Percentiles rank a stretch among this genome's conserved stretches.
phyloP scores from a whole-genome alignment of 2,888 invertebrate species.

The Acrobeloides nanus region DNA sequence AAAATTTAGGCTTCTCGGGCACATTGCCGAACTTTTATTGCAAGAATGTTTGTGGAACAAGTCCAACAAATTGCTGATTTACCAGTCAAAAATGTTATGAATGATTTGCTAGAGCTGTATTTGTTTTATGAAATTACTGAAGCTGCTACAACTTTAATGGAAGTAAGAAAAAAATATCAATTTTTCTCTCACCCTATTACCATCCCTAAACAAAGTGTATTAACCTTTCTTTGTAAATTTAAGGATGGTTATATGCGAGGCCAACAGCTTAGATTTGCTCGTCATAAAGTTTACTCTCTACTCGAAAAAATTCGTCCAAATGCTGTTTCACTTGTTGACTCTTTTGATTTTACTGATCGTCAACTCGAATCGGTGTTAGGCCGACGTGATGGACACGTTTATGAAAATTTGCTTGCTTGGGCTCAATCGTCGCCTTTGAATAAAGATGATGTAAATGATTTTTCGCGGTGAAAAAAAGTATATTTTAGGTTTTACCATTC shows the following conservation, averaged over 20 bases:
- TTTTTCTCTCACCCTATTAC: conserved; percentile 9
- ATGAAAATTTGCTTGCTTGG: conserved; percentile 53
- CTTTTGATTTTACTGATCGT: conserved; percentile 66
- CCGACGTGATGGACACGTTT: conserved; percentile 55
- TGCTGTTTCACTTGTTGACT: conserved; percentile 81
- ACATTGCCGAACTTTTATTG: conserved; percentile 74
- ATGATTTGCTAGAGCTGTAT: conserved; percentile 22
- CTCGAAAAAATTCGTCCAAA: conserved; percentile 71
- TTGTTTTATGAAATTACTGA: conserved; percentile 24
- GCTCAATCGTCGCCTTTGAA: conserved; percentile 56
- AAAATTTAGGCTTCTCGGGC: conserved; percentile 67
- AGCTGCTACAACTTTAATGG: conserved; percentile 16
- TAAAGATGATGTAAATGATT: no score
- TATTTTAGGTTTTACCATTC: conserved; percentile 26
- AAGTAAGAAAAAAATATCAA: no score
- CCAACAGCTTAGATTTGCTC: conserved; percentile 31
- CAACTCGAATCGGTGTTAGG: conserved; percentile 53
- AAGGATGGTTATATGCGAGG: conserved; percentile 36
- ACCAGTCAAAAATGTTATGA: conserved; percentile 15
- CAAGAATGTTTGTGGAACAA: conserved; percentile 63
- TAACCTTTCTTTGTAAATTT: conserved; percentile 20
- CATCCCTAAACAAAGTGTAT: conserved; percentile 17
- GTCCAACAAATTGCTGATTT: conserved; percentile 24
- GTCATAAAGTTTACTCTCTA: conserved; percentile 29
- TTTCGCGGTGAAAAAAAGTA: no score